phyloP scores from a whole-genome alignment of 2,113 vertebrate genomes.

The Hucho hucho region DNA sequence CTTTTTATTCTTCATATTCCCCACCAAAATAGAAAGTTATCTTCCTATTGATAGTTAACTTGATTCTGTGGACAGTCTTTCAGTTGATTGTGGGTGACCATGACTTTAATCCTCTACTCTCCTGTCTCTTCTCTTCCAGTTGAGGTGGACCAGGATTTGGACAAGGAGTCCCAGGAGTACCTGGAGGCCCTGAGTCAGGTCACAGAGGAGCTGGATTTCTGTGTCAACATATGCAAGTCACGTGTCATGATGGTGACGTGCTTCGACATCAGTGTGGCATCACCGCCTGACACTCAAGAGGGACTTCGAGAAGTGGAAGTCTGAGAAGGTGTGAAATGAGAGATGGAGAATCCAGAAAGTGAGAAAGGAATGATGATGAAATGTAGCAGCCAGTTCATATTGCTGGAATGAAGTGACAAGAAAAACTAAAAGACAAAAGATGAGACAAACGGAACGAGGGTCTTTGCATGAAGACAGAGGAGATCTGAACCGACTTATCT shows the following conservation, averaged over 20 bases:
- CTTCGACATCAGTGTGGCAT: constrained; percentile 87
- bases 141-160: constrained; percentile 89
- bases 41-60: no score
- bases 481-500: constrained; percentile 60
- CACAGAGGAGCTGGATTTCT: constrained; percentile 92
- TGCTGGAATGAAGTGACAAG: constrained; percentile 49
- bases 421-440: constrained; percentile 38
- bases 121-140: constrained; percentile 69
- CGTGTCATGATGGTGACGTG: constrained; percentile 99
- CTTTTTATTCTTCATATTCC: no score
- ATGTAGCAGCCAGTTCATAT: constrained; percentile 61
- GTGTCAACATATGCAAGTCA: constrained; percentile 97
- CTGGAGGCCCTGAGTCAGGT: constrained; percentile 86
- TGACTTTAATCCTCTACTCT: not conserved
- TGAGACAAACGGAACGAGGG: constrained; percentile 45
- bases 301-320: constrained; percentile 88
- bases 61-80: not conserved
- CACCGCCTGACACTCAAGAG: constrained; percentile 75
- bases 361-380: constrained; percentile 59
- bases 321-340: constrained; percentile 72
- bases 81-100: not conserved
- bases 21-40: not conserved
- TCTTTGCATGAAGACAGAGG: constrained; percentile 56
- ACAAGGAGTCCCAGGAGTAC: constrained; percentile 92
- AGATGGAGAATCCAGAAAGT: constrained; percentile 60